Evolutionary conservation across 2,797 vertebrate genomes (phyloP).

Genomic region (Scleropages formosus): DNA sequence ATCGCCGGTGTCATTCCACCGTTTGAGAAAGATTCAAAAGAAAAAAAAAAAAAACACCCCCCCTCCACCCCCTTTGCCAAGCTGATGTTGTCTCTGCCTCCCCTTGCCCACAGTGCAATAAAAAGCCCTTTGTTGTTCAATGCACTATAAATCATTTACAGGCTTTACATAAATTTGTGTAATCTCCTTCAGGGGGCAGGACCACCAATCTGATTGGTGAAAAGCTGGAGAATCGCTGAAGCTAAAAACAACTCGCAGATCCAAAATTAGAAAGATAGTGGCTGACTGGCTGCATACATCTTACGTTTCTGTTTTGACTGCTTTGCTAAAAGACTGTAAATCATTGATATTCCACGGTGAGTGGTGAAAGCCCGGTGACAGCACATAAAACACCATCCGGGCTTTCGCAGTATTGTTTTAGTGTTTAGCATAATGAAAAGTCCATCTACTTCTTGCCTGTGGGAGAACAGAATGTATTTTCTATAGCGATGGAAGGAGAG

Average conservation of each 20-base stretch:
- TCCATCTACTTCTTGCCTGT: conserved; percentile 32
- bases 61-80: conserved; percentile 27
- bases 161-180: conserved; percentile 72
- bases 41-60: not conserved
- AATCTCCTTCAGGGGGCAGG: conserved; percentile 64
- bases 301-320: conserved; percentile 38
- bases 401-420: conserved; percentile 31
- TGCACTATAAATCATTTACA: conserved; percentile 71
- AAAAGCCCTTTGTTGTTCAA: conserved; percentile 62
- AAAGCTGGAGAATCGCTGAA: conserved; percentile 44
- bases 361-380: conserved; percentile 58
- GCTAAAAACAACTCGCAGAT: conserved; percentile 27
- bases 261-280: conserved; percentile 38
- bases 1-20: conserved; percentile 11
- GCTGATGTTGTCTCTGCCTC: conserved; percentile 27
- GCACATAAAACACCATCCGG: conserved; percentile 60
- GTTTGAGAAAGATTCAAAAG: conserved; percentile 27
- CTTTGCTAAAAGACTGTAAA: conserved; percentile 58
- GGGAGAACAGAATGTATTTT: conserved; percentile 27
- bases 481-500: not conserved
- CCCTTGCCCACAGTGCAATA: conserved; percentile 43
- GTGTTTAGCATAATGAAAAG: conserved; percentile 49
- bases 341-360: conserved; percentile 54
- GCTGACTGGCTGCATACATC: conserved; percentile 29
- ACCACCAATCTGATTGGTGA: conserved; percentile 55